Base-by-base conservation (phyloP, 1,140 invertebrate species). In the Zeugodacus cucurbitae region DNA sequence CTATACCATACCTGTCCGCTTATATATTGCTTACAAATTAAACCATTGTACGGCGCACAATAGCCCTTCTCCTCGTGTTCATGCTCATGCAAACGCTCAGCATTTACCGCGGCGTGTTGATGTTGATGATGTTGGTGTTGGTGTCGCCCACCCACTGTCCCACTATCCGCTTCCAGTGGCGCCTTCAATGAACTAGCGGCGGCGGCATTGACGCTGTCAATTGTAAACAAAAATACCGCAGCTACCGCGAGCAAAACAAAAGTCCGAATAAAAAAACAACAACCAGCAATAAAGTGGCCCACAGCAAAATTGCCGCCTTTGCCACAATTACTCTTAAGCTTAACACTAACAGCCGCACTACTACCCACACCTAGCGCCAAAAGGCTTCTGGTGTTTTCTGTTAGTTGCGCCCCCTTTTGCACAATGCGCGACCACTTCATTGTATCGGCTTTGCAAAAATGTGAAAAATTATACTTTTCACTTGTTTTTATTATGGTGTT, bases 1-100 rank as follows among this genome's bases (percentile, higher is more conserved):
- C 97, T 97, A 92, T 97, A 98, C 96, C 97, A 98, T 48, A 98
- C 97, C 88, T 96, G 95, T 1, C 96, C 95, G 29, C 94, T 95
- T 44, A 98, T 95, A 92, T 97, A 97, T 90, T 96, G 95, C 91
- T 96, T 97, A 93, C 98, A 99, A 89, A 98, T 96, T 93, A 97
- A 96, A 44, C 98, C 98, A 94, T 96, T 97, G 93, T 99, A 99
- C 3, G 96, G 96, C 29, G 96, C 96, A 95, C 98, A 99, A 93
- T 97, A 96, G 34, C 97, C 97, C 87, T 94, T 92, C 87, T 93
- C 92, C 86, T 93, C 91, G 17, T 89, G 20, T 22, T 89, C 57
- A 1, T 57, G 67, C n/a, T 89, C 89, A 22, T 67, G 88, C 64
- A 37, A 82, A 88, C 88, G 29, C 26, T 86, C 64, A 26, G 88